Base-by-base conservation (phyloP, 2,888 invertebrate genomes). In the Drosophila subsilvestris region DNA sequence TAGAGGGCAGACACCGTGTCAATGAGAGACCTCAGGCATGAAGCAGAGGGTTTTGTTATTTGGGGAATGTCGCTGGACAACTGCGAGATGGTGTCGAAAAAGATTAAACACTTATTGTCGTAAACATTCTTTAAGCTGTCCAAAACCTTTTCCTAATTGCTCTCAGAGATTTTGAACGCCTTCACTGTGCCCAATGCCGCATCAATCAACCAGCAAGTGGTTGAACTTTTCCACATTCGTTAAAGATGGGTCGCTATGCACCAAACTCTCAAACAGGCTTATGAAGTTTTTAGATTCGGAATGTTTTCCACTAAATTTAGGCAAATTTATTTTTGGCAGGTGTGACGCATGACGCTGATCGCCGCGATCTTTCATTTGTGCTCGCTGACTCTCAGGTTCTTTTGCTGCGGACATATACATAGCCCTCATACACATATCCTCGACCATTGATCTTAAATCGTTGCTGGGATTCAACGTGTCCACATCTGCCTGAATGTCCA, bases 151-250 rank as follows among this genome's bases (percentile, higher is more conserved):
- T 17, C 20, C 25, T 25, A 48, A 12, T 48, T 22, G 3, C 6
- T 8, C 10, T 48, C 12, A 6, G 37, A 42, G 42, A 55, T 55
- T 27, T 44, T 18, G 25, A 55, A 44, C n/a, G 25, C 27, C 37
- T 44, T 48, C 12, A 48, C 45, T n/a, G 48, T 37, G 12, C 48
- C 48, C 8, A 57, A 25, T 8, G 32, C 22, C n/a, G 22, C 47
- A 14, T 37, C 6, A 6, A 9, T 22, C 0, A 57, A 7, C 9
- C 8, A 42, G 42, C 18, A 43, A 58, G 42, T 50, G 29, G 14
- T 50, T 43, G 10, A 50, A 48, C 17, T 43, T 50, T 14, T 58
- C 58, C 9, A 50, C 22, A 17, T 58, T 58, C 3, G 25, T 48
- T 50, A 49, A n/a, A 0, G 3, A 22, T 22, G 22, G 22, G 22